Evolutionary conservation across 2,113 vertebrate genomes (phyloP).

Genomic region (Crocuta crocuta): DNA sequence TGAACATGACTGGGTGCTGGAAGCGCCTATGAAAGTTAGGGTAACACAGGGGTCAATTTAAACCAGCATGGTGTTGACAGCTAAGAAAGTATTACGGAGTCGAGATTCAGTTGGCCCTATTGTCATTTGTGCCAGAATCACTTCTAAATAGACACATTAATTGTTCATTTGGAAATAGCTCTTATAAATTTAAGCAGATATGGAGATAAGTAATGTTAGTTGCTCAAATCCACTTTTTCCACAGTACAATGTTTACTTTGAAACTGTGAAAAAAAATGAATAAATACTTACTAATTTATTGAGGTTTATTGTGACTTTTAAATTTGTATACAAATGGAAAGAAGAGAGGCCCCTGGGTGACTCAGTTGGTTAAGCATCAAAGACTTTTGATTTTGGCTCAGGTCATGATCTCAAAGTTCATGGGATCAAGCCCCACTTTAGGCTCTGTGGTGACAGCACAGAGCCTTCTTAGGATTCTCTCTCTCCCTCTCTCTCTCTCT

Average conservation of each 20-base stretch:
- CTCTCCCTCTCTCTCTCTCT: too few species aligned
- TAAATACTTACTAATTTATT: not conserved
- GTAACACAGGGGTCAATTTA: not conserved
- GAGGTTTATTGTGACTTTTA: not conserved
- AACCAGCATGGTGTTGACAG: not conserved
- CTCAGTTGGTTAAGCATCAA: too few species aligned
- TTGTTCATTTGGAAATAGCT: not conserved
- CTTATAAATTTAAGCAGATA: not conserved
- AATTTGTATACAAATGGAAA: not conserved
- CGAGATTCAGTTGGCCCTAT: not conserved
- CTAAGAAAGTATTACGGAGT: not conserved
- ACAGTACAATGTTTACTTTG: not conserved
- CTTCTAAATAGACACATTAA: not conserved
- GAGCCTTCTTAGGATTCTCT: too few species aligned
- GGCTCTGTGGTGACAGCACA: too few species aligned
- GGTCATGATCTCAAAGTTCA: too few species aligned
- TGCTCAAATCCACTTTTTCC: constrained; percentile 3
- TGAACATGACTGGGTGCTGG: not conserved
- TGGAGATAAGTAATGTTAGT: not conserved
- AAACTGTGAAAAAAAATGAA: not conserved
- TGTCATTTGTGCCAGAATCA: not conserved
- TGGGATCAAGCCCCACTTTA: too few species aligned
- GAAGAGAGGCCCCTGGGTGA: not conserved
- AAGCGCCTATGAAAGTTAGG: not conserved
- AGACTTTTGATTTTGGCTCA: too few species aligned